Percentiles rank a stretch among this genome's conserved stretches.
Evolutionary conservation across 2,113 vertebrate genomes (phyloP).

Genomic region (Mobula birostris): DNA sequence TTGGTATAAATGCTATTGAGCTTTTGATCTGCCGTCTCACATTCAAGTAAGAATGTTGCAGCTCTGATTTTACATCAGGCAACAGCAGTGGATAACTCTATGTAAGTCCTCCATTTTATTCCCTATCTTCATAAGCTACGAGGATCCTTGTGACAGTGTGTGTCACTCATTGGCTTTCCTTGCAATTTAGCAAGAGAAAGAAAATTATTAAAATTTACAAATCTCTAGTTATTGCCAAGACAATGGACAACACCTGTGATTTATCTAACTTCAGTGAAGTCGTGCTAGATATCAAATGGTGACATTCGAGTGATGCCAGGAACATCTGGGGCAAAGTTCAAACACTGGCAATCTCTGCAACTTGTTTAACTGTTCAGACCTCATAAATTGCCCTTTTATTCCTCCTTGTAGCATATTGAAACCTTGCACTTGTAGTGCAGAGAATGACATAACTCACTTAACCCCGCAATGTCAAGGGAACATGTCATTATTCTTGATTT

Average conservation of each 20-base stretch:
- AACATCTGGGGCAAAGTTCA: neutral
- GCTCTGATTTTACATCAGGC: neutral
- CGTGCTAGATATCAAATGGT: neutral
- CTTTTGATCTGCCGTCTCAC: too few species aligned
- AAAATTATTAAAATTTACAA: neutral
- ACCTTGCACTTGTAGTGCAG: too few species aligned
- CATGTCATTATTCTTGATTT: too few species aligned
- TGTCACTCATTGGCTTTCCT: neutral
- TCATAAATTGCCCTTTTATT: neutral
- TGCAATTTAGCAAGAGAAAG: neutral
- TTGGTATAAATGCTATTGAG: too few species aligned
- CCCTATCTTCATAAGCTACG: neutral
- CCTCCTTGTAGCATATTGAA: neutral
- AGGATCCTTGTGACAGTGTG: neutral
- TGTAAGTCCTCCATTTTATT: neutral
- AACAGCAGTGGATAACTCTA: neutral
- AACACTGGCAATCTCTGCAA: neutral
- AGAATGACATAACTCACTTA: too few species aligned
- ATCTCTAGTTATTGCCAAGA: neutral
- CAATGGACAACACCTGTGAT: neutral
- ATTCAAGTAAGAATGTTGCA: neutral
- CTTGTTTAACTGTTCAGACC: conserved; percentile 13
- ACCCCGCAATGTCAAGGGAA: too few species aligned
- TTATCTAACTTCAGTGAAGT: conserved; percentile 5
- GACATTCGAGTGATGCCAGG: neutral